Evolutionary conservation across 2,113 vertebrate genomes (phyloP).

Genomic region (Heterochromis multidens): DNA sequence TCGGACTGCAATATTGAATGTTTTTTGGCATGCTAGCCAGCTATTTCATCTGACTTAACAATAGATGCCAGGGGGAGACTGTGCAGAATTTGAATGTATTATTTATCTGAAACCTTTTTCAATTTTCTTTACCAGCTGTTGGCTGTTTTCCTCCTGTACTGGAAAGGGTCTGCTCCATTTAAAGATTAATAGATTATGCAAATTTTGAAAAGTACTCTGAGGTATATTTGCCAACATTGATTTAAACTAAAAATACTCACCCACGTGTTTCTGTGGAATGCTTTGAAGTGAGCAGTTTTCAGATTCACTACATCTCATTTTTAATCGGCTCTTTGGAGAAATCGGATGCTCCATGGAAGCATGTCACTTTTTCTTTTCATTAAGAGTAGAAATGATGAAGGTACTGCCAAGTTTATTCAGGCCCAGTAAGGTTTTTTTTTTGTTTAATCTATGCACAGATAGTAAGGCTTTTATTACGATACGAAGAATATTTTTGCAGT

Average conservation of each 20-base stretch:
- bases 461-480: neutral
- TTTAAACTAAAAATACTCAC: constrained; percentile 34
- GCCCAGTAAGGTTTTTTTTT: neutral
- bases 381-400: constrained; percentile 9
- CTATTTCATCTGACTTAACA: constrained; percentile 42
- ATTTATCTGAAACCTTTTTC: constrained; percentile 50
- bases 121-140: constrained; percentile 24
- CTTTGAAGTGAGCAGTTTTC: constrained; percentile 38
- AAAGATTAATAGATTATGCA: constrained; percentile 42
- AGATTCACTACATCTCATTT: constrained; percentile 3
- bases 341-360: neutral
- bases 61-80: constrained; percentile 15
- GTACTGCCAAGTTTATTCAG: constrained; percentile 10
- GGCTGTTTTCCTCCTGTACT: constrained; percentile 3
- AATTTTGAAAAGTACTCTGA: constrained; percentile 21
- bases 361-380: constrained; percentile 17
- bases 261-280: neutral
- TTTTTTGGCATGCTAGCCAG: constrained; percentile 4
- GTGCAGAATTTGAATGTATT: constrained; percentile 48
- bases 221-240: constrained; percentile 42
- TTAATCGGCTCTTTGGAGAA: constrained; percentile 38
- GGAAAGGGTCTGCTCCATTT: constrained; percentile 5
- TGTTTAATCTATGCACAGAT: neutral
- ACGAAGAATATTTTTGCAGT: neutral
- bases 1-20: constrained; percentile 20